Evolutionary conservation across 2,888 invertebrate species (phyloP).

Genomic region (Morpho deidamia): DNA sequence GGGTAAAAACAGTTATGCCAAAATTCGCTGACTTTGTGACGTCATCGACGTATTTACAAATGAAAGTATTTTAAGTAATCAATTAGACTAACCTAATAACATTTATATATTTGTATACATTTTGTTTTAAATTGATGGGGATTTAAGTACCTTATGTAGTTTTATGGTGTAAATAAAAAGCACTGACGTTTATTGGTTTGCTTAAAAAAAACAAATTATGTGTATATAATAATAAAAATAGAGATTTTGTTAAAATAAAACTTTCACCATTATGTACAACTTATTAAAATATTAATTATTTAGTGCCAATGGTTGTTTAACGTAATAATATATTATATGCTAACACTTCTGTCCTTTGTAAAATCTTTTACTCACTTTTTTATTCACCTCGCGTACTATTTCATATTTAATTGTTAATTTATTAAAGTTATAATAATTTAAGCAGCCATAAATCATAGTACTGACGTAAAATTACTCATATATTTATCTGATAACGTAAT

Average conservation of each 20-base stretch:
- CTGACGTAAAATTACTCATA: too few species aligned
- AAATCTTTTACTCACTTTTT: background rate
- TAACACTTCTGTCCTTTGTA: too few species aligned
- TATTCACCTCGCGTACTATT: background rate
- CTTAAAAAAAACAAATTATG: constrained; percentile 29
- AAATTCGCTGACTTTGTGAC: too few species aligned
- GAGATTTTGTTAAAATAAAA: constrained; percentile 46
- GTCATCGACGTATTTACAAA: too few species aligned
- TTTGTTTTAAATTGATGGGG: constrained; percentile 19
- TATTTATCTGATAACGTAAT: too few species aligned
- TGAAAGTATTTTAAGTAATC: too few species aligned
- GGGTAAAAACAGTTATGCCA: too few species aligned
- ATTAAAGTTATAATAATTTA: constrained; percentile 10
- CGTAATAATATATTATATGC: constrained; percentile 8
- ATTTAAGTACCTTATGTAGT: constrained; percentile 58
- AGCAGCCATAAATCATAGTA: too few species aligned
- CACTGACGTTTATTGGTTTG: constrained; percentile 18
- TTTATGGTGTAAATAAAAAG: constrained; percentile 41
- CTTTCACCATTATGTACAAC: constrained; percentile 71
- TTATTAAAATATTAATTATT: constrained; percentile 39
- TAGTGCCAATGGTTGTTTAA: constrained; percentile 64
- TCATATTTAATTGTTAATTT: constrained; percentile 1
- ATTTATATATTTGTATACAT: constrained; percentile 13
- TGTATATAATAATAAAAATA: constrained; percentile 66
- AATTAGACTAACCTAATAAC: background rate